Conservation (phyloP, 1,140 invertebrate species). For the Venturia canescens region DNA sequence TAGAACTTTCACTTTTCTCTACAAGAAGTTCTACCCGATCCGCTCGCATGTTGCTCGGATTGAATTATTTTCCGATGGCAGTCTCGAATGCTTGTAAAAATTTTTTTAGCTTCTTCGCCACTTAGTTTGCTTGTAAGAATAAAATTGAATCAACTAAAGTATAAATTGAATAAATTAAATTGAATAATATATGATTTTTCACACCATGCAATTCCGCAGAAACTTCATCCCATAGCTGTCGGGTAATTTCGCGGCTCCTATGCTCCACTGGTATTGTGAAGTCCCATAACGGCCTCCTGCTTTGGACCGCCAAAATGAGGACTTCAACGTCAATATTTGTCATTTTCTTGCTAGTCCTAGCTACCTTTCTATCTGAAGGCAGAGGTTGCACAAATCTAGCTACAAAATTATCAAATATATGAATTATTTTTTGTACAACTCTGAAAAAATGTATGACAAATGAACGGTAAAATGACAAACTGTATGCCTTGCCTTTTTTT, state of each 20-base stretch:
- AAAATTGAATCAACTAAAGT: background rate
- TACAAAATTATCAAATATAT: too few relatives aligned
- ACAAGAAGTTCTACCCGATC: background rate
- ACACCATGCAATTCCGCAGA: background rate
- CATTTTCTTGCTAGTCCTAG: background rate
- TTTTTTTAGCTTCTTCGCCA: background rate
- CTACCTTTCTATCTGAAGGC: too few relatives aligned
- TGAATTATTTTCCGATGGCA: background rate
- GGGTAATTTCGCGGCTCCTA: background rate
- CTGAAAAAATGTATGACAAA: too few relatives aligned
- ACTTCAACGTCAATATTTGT: background rate
- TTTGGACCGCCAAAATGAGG: background rate
- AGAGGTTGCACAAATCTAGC: background rate
- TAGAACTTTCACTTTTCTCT: background rate
- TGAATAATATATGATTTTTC: background rate
- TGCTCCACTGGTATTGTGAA: background rate
- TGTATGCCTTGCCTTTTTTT: too few relatives aligned
- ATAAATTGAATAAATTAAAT: background rate
- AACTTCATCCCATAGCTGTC: background rate
- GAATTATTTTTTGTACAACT: too few relatives aligned
- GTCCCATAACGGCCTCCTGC: background rate
- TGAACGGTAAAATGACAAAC: too few relatives aligned
- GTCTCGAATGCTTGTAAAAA: background rate
- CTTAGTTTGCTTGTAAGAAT: background rate
- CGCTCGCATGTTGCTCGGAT: background rate